Evolutionary conservation across 2,888 invertebrate genomes (phyloP).

Genomic region (Petrolisthes manimaculis): DNA sequence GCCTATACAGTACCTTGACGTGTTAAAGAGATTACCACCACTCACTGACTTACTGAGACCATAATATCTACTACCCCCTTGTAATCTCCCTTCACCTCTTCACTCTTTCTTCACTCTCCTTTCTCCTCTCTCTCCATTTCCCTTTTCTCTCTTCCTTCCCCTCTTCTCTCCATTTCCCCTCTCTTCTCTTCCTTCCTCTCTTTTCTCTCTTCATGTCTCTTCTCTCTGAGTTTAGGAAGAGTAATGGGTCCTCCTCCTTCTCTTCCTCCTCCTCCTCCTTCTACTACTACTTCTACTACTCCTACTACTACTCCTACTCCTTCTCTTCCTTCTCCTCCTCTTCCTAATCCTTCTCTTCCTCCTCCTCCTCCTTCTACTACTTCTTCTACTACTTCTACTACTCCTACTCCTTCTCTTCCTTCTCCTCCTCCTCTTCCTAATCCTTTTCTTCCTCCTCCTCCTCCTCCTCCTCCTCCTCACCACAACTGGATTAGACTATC

Average conservation of each 20-base stretch:
- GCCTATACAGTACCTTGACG: no score
- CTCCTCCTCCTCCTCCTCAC: background rate
- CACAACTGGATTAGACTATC: no score
- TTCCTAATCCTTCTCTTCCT: background rate
- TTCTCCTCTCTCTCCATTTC: background rate
- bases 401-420: background rate
- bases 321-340: background rate
- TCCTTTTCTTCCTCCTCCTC: background rate
- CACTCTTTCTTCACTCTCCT: background rate
- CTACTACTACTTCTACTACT: background rate
- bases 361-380: background rate
- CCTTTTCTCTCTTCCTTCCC: background rate
- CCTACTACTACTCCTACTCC: background rate
- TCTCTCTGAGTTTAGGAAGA: no score
- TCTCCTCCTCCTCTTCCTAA: background rate
- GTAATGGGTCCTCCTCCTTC: no score
- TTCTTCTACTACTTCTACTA: background rate
- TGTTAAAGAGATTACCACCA: no score
- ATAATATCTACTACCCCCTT: background rate
- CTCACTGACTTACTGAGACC: no score
- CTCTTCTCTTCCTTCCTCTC: background rate
- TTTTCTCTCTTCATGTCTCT: background rate
- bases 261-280: background rate
- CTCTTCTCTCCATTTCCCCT: background rate
- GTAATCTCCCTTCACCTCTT: background rate